Percentiles rank a stretch among this genome's conserved stretches.
Conservation (phyloP, 2,797 vertebrate genomes). For the Spea hammondii region DNA sequence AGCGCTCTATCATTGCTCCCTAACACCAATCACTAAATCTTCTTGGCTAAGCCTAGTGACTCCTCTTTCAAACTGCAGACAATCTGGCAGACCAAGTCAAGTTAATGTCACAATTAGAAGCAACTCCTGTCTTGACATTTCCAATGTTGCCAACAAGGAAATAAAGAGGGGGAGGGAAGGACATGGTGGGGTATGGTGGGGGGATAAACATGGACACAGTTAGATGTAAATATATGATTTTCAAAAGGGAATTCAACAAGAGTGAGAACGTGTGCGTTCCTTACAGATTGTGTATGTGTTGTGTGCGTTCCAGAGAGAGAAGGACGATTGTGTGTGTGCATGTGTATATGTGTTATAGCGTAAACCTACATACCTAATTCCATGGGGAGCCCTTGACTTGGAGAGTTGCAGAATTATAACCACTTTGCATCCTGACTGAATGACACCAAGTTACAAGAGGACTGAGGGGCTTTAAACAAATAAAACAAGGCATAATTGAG, state of each 20-base stretch:
- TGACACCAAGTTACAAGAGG: conserved; percentile 15
- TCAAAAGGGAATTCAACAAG: not conserved
- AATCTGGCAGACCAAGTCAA: conserved; percentile 53
- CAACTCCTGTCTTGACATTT: conserved; percentile 46
- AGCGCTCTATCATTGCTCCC: conserved; percentile 40
- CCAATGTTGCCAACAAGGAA: conserved; percentile 29
- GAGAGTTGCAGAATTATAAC: conserved; percentile 18
- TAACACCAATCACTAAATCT: conserved; percentile 47
- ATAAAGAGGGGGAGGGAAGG: conserved; percentile 14
- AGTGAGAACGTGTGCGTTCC: not conserved
- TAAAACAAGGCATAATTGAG: conserved; percentile 11
- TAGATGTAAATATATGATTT: conserved; percentile 20
- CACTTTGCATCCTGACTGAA: conserved; percentile 10
- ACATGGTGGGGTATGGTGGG: not conserved
- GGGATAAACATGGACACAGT: conserved; percentile 28
- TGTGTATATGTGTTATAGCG: not conserved
- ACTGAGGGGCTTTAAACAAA: not conserved
- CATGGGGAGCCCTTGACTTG: conserved; percentile 5
- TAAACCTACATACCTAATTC: conserved; percentile 18
- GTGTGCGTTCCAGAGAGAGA: not conserved
- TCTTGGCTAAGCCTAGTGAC: conserved; percentile 47
- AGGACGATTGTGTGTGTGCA: not conserved
- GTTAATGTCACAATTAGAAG: conserved; percentile 48
- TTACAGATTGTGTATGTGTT: not conserved
- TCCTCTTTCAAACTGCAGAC: conserved; percentile 51